Conservation (phyloP, 2,797 vertebrate species). For the Perodicticus potto region DNA sequence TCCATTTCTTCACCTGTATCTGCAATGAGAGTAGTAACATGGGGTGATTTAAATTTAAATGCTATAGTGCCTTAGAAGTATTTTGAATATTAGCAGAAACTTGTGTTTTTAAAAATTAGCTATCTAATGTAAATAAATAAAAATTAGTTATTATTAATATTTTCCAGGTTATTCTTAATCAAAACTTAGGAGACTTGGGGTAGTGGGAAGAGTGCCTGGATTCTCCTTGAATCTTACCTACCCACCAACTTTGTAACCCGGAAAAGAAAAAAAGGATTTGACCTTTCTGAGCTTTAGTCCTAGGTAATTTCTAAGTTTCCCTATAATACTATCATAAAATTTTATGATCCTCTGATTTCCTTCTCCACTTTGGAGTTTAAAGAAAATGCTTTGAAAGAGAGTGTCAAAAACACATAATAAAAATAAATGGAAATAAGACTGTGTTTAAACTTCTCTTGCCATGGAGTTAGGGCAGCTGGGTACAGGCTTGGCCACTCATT, state of each 20-base stretch:
- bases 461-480: not conserved
- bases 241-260: not conserved
- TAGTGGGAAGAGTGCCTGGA: not conserved
- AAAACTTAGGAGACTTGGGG: not conserved
- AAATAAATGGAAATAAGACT: not conserved
- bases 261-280: not conserved
- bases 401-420: not conserved
- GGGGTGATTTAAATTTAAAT: conserved; percentile 42
- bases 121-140: not conserved
- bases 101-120: not conserved
- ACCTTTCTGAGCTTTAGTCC: not conserved
- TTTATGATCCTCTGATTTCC: not conserved
- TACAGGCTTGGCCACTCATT: not conserved
- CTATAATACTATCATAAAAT: not conserved
- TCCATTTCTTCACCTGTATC: not conserved
- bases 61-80: not conserved
- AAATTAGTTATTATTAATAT: not conserved
- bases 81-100: not conserved
- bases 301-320: conserved; percentile 26
- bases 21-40: not conserved
- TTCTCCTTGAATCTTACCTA: not conserved
- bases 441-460: conserved; percentile 10
- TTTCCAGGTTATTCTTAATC: conserved; percentile 16
- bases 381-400: conserved; percentile 25
- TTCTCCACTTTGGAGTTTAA: conserved; percentile 19